These are phyloP conservation scores for Tetragonula clypearis DNA, from an alignment of 1,140 invertebrate genomes.

Conservation along the genomic window DNA sequence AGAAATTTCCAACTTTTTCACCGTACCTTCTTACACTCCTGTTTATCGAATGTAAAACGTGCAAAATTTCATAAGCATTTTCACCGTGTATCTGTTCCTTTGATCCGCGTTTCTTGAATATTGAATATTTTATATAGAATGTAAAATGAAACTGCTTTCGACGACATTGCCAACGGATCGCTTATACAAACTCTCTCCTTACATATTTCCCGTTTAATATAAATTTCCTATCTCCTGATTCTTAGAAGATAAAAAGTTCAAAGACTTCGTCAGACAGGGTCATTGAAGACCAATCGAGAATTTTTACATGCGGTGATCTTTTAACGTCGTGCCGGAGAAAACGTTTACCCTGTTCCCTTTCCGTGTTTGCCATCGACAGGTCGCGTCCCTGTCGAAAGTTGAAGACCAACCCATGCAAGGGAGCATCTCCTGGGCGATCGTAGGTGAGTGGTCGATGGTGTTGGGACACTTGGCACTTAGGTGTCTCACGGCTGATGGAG, in stretches of 20 bases:
- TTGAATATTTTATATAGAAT: not conserved
- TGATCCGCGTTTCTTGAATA: no score
- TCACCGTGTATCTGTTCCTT: no score
- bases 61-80: no score
- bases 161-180: not conserved
- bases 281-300: not conserved
- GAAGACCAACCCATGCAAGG: conserved; percentile 26
- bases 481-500: conserved; percentile 74
- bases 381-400: conserved; percentile 35
- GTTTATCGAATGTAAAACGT: no score
- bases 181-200: no score
- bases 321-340: not conserved
- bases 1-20: not conserved
- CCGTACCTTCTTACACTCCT: no score
- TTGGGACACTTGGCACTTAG: conserved; percentile 76
- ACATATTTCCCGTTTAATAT: not conserved
- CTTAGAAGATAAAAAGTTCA: not conserved
- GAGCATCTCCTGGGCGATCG: conserved; percentile 30
- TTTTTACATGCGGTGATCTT: not conserved
- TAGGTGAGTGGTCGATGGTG: conserved; percentile 48
- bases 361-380: conserved; percentile 64
- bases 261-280: not conserved
- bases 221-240: not conserved
- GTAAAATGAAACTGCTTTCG: not conserved
- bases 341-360: not conserved